phyloP scores from a whole-genome alignment of 2,888 invertebrate genomes.

The Horisme vitalbata region DNA sequence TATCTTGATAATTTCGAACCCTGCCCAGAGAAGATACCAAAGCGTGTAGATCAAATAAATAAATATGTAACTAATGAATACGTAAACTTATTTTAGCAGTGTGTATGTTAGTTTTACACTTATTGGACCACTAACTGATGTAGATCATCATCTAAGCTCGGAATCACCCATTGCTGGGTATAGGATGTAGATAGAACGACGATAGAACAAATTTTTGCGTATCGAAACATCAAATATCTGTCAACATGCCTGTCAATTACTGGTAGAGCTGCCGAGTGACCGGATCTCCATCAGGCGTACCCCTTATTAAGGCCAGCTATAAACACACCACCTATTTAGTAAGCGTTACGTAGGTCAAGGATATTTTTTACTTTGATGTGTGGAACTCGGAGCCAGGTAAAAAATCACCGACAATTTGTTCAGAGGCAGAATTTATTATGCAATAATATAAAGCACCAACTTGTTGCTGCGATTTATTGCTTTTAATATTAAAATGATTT shows the following conservation, averaged over 20 bases:
- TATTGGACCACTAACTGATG: too few relatives aligned
- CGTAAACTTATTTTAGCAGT: too few relatives aligned
- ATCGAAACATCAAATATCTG: slow-evolving; percentile 1
- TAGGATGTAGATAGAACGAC: too few relatives aligned
- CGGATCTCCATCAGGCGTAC: slow-evolving; percentile 18
- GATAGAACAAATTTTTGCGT: too few relatives aligned
- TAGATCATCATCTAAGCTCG: too few relatives aligned
- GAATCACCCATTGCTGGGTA: too few relatives aligned
- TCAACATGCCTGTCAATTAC: slow-evolving; percentile 17
- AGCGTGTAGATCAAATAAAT: too few relatives aligned
- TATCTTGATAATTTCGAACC: too few relatives aligned
- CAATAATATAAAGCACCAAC: slow-evolving; percentile 10
- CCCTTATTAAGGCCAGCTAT: slow-evolving; percentile 27
- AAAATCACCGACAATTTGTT: slow-evolving; percentile 26
- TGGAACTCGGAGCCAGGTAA: slow-evolving; percentile 21
- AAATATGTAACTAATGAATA: too few relatives aligned
- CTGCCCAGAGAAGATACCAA: too few relatives aligned
- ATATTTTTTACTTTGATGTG: slow-evolving; percentile 10
- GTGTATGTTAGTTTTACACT: too few relatives aligned
- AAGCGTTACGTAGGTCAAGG: slow-evolving; percentile 30
- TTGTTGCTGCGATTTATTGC: slow-evolving; percentile 14
- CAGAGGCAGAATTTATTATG: slow-evolving; percentile 3
- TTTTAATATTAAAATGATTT: slow-evolving; percentile 13
- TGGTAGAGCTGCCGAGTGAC: slow-evolving; percentile 17
- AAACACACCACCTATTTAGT: slow-evolving; percentile 21